Conservation (phyloP, 2,797 vertebrate genomes). For the Syndactyla subalaris region DNA sequence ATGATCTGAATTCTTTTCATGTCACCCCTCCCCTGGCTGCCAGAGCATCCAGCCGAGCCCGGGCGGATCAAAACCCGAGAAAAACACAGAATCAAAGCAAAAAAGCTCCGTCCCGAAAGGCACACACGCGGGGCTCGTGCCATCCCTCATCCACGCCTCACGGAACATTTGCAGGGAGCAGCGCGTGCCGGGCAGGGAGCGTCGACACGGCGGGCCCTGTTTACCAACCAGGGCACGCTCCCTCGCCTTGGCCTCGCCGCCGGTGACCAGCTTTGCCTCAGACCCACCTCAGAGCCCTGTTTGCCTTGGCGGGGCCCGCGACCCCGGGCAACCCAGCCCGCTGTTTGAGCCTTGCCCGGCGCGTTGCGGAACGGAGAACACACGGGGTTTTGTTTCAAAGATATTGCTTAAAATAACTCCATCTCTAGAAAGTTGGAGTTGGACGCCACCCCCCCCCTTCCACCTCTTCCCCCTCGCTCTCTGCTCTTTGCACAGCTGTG, state of each 20-base stretch:
- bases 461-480: not conserved
- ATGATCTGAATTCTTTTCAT: too few species aligned
- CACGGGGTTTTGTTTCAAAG: constrained; percentile 69
- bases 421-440: constrained; percentile 72
- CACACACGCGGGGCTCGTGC: not conserved
- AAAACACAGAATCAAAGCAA: not conserved
- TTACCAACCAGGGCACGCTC: constrained; percentile 11
- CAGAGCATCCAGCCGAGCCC: not conserved
- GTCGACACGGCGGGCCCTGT: not conserved
- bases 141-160: not conserved
- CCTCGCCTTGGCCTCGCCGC: not conserved
- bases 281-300: constrained; percentile 72
- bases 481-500: not conserved
- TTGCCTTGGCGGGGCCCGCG: constrained; percentile 52
- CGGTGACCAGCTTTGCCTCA: constrained; percentile 48
- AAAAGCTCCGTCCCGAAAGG: not conserved
- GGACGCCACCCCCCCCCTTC: not conserved
- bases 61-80: not conserved
- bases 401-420: constrained; percentile 74
- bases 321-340: constrained; percentile 49
- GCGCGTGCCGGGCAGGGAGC: not conserved
- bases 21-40: not conserved
- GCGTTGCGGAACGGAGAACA: constrained; percentile 51
- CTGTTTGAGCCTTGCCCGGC: constrained; percentile 42
- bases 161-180: not conserved